Base-by-base conservation (phyloP, 2,113 vertebrate genomes). In the Seriola dumerili region DNA sequence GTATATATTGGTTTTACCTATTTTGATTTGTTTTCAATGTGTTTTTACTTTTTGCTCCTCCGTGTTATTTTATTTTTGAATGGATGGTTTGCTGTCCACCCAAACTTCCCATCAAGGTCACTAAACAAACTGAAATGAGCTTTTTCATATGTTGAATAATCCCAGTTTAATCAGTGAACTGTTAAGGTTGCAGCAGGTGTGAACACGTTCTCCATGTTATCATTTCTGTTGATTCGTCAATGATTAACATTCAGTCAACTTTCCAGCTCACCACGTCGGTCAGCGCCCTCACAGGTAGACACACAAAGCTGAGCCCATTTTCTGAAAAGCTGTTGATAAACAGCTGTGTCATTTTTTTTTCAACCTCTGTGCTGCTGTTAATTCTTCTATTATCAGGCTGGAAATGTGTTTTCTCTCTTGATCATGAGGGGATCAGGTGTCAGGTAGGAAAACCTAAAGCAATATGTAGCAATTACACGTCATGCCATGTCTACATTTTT, bases 201-300 rank as follows among this genome's bases (percentile, higher is more conserved):
- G 42, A 55, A 13, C n/a, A 3, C 6, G 61, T 54, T 46, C 40
- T 42, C 9, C 40, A 19, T 66, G 46, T 82, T 69, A 54, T 21
- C 55, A 16, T 34, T 67, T 63, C 34, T 76, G 36, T 36, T 38
- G 25, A 2, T 65, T 44, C 70, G 84, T 86, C 74, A 92, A 94
- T 93, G 25, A 92, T 93, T 93, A 84, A 91, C 91, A 19, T 19
- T 77, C 32, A 81, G 85, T 78, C 78, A 80, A 87, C 74, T 72
- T 52, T 59, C 25, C 38, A 12, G 8, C 21, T 66, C 70, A 17
- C 54, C 77, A 71, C 69, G 19, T 23, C 48, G 81, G 89, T 92
- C 94, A 90, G 74, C 40, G 86, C 34, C 75, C 87, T 80, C 21
- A 6, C 80, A 88, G 76, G 40, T 80, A 75, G 32, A 55, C 58